These are phyloP conservation scores for Rhadinocentrus ornatus DNA, from an alignment of 2,797 vertebrate species.

Conservation along the genomic window DNA sequence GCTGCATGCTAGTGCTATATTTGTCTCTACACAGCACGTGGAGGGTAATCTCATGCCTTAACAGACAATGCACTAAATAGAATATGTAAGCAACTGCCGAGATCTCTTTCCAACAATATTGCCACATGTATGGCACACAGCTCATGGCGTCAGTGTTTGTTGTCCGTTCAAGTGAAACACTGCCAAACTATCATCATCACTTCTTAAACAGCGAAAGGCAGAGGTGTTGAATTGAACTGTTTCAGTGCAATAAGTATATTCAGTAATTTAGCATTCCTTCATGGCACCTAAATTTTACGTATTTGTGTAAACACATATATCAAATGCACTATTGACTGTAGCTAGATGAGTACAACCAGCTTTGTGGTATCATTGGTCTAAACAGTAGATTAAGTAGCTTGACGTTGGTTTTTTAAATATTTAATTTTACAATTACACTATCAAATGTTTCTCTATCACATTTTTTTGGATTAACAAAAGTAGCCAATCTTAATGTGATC, in stretches of 20 bases:
- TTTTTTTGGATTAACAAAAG: constrained; percentile 69
- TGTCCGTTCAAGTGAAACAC: constrained; percentile 76
- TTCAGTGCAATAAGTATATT: constrained; percentile 72
- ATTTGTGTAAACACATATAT: constrained; percentile 83
- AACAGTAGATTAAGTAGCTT: constrained; percentile 81
- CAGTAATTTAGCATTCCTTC: constrained; percentile 77
- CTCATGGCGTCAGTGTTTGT: constrained; percentile 69
- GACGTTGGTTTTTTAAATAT: constrained; percentile 73
- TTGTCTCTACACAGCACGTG: constrained; percentile 80
- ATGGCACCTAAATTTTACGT: constrained; percentile 81
- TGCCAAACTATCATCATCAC: constrained; percentile 77
- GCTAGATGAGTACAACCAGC: constrained; percentile 82
- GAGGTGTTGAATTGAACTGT: constrained; percentile 61
- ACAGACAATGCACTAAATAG: constrained; percentile 81
- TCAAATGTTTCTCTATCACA: constrained; percentile 63
- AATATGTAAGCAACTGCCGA: constrained; percentile 80
- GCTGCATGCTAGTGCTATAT: constrained; percentile 80
- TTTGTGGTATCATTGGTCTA: constrained; percentile 81
- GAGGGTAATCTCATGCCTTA: constrained; percentile 83
- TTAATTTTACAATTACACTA: constrained; percentile 72
- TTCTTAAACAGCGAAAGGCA: constrained; percentile 65
- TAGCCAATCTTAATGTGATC: constrained; percentile 72
- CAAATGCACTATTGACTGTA: constrained; percentile 87
- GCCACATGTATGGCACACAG: constrained; percentile 72
- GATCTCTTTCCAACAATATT: constrained; percentile 80